A percentile compares a stretch with the other conserved stretches of the same genome.
Evolutionary conservation across 2,888 invertebrate genomes (phyloP).

Genomic region (Meteorus colon): DNA sequence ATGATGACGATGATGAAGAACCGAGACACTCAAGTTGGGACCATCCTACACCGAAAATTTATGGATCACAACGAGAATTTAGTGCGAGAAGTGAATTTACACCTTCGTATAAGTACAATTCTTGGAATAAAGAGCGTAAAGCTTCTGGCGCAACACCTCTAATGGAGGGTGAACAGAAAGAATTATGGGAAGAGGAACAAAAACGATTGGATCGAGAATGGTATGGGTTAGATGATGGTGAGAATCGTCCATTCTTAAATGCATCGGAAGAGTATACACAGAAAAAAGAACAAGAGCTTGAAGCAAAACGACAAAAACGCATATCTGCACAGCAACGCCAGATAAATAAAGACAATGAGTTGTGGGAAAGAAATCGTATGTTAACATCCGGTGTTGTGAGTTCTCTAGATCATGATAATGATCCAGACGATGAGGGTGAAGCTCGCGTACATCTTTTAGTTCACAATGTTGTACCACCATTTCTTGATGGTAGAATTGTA

Average conservation of each 20-base stretch:
- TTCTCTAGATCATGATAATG: slow-evolving; percentile 90
- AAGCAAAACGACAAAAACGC: slow-evolving; percentile 90
- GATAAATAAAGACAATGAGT: slow-evolving; percentile 98
- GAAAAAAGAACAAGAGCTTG: slow-evolving; percentile 94
- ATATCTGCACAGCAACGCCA: slow-evolving; percentile 97
- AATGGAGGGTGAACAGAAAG: slow-evolving; percentile 78
- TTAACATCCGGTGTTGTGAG: slow-evolving; percentile 95
- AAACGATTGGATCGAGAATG: slow-evolving; percentile 87
- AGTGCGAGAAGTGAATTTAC: slow-evolving; percentile 79
- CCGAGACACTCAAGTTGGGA: slow-evolving; percentile 91
- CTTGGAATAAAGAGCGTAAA: slow-evolving; percentile 82
- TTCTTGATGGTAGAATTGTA: slow-evolving; percentile 96
- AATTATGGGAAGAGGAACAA: slow-evolving; percentile 93
- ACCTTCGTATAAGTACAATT: slow-evolving; percentile 89
- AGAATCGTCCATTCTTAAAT: slow-evolving; percentile 92
- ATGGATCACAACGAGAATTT: slow-evolving; percentile 65
- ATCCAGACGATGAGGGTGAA: slow-evolving; percentile 96
- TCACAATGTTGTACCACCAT: slow-evolving; percentile 98
- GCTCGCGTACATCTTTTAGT: slow-evolving; percentile 96
- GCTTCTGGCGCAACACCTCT: slow-evolving; percentile 79
- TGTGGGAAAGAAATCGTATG: slow-evolving; percentile 99
- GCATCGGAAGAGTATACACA: slow-evolving; percentile 94
- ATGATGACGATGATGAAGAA: slow-evolving; percentile 82
- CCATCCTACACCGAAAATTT: slow-evolving; percentile 87
- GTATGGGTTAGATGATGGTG: slow-evolving; percentile 97